Evolutionary conservation across 2,113 vertebrate genomes (phyloP).

Genomic region (Erythrocebus patas): DNA sequence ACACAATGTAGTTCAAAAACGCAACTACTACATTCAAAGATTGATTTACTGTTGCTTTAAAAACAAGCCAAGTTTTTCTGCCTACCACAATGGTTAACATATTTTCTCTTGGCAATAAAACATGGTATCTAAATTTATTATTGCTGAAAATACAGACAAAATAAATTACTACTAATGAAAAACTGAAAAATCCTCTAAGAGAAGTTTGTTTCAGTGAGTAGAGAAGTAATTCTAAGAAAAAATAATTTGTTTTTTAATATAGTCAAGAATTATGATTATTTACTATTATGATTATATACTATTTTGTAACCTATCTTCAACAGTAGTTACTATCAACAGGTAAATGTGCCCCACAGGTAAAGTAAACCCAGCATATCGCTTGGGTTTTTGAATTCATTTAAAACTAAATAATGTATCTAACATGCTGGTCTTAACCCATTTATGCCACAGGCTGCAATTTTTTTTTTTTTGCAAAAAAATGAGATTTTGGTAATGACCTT

Average conservation of each 20-base stretch:
- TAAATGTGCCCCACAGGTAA: slow-evolving; percentile 37
- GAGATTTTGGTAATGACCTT: too few species aligned
- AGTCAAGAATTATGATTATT: slow-evolving; percentile 55
- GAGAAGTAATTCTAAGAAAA: slow-evolving; percentile 13
- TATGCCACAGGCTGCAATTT: too few species aligned
- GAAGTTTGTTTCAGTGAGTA: not conserved
- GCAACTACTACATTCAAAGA: not conserved
- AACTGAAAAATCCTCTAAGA: slow-evolving; percentile 11
- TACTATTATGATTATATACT: slow-evolving; percentile 35
- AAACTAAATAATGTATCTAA: not conserved
- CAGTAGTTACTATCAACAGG: slow-evolving; percentile 67
- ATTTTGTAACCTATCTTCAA: slow-evolving; percentile 53
- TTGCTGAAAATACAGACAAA: slow-evolving; percentile 7
- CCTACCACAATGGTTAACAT: not conserved
- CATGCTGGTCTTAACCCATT: not conserved
- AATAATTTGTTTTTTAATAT: not conserved
- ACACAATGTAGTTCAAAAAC: not conserved
- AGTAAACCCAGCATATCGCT: slow-evolving; percentile 23
- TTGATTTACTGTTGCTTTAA: slow-evolving; percentile 25
- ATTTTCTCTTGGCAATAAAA: slow-evolving; percentile 53
- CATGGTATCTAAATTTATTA: not conserved
- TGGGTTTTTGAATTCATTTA: not conserved
- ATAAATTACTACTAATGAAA: not conserved
- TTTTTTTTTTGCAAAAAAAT: too few species aligned
- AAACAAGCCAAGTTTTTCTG: slow-evolving; percentile 4